Conservation (phyloP, 2,113 vertebrate genomes). For the Rhinoderma darwinii region DNA sequence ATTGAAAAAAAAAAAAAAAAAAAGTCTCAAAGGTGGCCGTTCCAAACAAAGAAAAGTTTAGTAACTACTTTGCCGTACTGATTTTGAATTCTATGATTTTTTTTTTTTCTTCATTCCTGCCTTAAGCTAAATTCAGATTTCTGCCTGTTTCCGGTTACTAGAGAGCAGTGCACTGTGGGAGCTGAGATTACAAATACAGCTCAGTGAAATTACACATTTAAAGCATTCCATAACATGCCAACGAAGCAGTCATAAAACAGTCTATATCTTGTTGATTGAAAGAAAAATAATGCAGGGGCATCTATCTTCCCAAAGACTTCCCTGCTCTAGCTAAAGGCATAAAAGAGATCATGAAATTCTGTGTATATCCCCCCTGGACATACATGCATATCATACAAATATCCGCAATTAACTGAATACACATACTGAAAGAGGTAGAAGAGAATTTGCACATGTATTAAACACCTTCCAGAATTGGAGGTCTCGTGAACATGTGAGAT, state of each 20-base stretch:
- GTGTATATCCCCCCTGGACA: not conserved
- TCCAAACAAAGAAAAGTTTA: no score
- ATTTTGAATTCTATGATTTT: no score
- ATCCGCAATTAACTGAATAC: not conserved
- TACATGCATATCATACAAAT: not conserved
- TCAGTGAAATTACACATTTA: no score
- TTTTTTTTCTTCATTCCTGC: no score
- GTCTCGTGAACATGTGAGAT: not conserved
- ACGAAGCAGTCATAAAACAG: not conserved
- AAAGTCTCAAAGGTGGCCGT: no score
- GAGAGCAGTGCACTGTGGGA: not conserved
- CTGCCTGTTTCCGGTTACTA: no score
- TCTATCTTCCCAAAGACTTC: not conserved
- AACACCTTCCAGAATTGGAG: conserved; percentile 1
- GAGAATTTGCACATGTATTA: conserved; percentile 2
- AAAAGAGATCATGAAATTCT: not conserved
- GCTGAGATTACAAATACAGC: not conserved
- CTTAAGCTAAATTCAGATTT: no score
- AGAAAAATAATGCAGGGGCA: not conserved
- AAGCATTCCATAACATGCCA: no score
- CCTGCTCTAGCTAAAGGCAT: not conserved
- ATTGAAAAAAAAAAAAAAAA: no score
- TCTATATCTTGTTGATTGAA: not conserved
- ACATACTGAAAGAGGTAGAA: conserved; percentile 30
- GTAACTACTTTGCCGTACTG: no score